Evolutionary conservation across 2,888 invertebrate genomes (phyloP), one percentile per base, ranked within the genome.

Genomic region (Oxycera nigricornis): DNA sequence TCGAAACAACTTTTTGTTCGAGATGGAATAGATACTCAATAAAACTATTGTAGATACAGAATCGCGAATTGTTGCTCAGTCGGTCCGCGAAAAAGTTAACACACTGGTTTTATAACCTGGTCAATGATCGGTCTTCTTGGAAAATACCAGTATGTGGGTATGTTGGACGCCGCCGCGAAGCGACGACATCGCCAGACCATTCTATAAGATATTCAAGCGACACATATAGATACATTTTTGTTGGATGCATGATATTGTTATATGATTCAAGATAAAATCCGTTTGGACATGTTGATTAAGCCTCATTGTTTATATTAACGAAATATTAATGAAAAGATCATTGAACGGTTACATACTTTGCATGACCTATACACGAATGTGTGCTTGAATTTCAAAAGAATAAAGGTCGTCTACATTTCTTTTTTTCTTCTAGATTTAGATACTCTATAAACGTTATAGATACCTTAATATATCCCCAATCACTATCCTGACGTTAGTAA

Each of bases 21-120:
- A 46, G 3, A 46, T 46, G 17, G 11, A 14, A 46, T 46, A 1
- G 55, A 55, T 55, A 24, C 24, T 55, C 24, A 55, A 55, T 55
- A 55, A 24, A 65, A 65, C 2, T 65, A 35, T 65, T 65, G 41
- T 41, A 65, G 65, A 65, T 65, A 62, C 62, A 30, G 39, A 74
- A 72, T 76, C 76, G 72, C 72, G 72, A 76, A 74, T 76, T 75
- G 73, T 52, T 17, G 39, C 28, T 62, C 26, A 20, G 50, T 50
- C 4, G 24, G 59, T 41, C 26, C 41, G 57, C 59, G 65, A 39
- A 46, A 72, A 73, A 76, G 61, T 76, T 61, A 76, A 76, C 76
- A 73, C 76, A 76, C 76, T 73, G 76, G 76, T 76, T 76, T 74
- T 76, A 70, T 73, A 75, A 76, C 72, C 75, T 76, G 75, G 75